Conservation (phyloP, 2,797 vertebrate species). For the Sebastes iracundus region DNA sequence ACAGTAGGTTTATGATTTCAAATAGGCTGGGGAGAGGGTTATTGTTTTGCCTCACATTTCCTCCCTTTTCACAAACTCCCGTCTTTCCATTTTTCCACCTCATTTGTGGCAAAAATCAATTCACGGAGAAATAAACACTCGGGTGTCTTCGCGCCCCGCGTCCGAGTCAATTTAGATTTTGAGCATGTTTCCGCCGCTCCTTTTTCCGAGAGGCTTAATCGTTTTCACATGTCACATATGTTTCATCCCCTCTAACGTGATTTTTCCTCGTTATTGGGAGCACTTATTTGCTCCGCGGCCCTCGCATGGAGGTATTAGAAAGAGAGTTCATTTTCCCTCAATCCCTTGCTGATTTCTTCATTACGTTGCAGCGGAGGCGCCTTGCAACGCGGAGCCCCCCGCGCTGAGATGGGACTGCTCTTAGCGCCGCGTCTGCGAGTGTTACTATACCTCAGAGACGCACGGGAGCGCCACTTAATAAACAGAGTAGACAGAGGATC, state of each 20-base stretch:
- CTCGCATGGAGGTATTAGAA: slow-evolving; percentile 70
- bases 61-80: slow-evolving; percentile 61
- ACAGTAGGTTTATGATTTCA: slow-evolving; percentile 65
- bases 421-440: slow-evolving; percentile 50
- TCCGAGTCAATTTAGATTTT: slow-evolving; percentile 67
- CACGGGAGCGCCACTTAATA: slow-evolving; percentile 76
- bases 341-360: slow-evolving; percentile 81
- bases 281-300: slow-evolving; percentile 69
- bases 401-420: slow-evolving; percentile 53
- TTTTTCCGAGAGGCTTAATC: slow-evolving; percentile 62
- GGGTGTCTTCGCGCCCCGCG: slow-evolving; percentile 35
- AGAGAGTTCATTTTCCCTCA: slow-evolving; percentile 73
- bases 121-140: slow-evolving; percentile 70
- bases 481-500: slow-evolving; percentile 77
- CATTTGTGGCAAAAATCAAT: slow-evolving; percentile 78
- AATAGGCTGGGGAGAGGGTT: slow-evolving; percentile 61
- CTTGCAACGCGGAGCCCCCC: slow-evolving; percentile 1
- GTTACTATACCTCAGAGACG: slow-evolving; percentile 69
- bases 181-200: slow-evolving; percentile 22
- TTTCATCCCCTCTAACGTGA: slow-evolving; percentile 74
- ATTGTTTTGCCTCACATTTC: slow-evolving; percentile 75
- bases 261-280: slow-evolving; percentile 76
- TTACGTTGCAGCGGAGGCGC: slow-evolving; percentile 63
- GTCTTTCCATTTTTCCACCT: slow-evolving; percentile 76
- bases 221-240: slow-evolving; percentile 73